These are phyloP conservation scores for Protobothrops mucrosquamatus DNA, from an alignment of 2,113 vertebrate species.

Conservation along the genomic window DNA sequence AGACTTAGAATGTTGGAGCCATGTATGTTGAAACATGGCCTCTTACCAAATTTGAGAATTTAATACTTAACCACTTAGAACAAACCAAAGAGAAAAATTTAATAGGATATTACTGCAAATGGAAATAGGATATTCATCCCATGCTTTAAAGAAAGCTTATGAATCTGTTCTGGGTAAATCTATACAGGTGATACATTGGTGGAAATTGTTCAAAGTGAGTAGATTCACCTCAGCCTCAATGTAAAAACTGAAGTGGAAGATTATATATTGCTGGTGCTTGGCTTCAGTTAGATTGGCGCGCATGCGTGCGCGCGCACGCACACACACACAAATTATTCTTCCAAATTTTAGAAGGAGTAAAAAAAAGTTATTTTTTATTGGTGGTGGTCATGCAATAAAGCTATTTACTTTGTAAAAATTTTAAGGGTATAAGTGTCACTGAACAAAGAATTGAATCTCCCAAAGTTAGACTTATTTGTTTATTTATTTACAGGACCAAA, in stretches of 20 bases:
- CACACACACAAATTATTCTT: not conserved
- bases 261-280: not conserved
- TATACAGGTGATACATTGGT: not conserved
- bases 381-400: not conserved
- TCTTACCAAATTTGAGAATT: not conserved
- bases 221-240: too few relatives aligned
- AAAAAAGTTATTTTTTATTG: not conserved
- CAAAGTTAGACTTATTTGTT: not conserved
- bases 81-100: not conserved
- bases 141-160: not conserved
- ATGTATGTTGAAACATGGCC: not conserved
- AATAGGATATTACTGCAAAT: not conserved
- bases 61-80: not conserved
- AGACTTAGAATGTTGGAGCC: not conserved
- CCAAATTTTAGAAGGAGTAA: not conserved
- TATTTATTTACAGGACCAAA: not conserved
- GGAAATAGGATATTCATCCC: not conserved
- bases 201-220: not conserved
- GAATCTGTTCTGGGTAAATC: not conserved
- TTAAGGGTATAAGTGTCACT: not conserved
- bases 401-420: not conserved
- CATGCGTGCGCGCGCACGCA: too few relatives aligned
- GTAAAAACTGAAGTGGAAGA: not conserved
- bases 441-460: not conserved
- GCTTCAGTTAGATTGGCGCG: not conserved